Percentiles rank a stretch among this genome's conserved stretches.
Conservation (phyloP, 64 coral and sea anemone species). For the Stichodactyla helianthus region DNA sequence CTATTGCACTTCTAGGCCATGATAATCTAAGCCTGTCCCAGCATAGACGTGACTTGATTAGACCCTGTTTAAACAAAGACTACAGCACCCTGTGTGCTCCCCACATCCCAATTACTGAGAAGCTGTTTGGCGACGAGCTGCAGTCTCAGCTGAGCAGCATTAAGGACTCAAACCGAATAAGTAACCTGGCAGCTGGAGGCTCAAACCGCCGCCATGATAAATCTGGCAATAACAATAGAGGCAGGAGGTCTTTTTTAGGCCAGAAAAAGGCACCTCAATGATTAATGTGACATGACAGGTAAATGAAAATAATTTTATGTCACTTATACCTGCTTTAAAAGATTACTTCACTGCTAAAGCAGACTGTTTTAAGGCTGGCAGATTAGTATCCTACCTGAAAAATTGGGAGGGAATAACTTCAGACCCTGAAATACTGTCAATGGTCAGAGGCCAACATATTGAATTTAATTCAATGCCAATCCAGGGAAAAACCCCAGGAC, state of each 20-base stretch:
- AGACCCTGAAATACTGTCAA: conserved; percentile 5
- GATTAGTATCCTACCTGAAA: neutral
- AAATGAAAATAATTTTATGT: conserved; percentile 41
- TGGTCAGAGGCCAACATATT: neutral
- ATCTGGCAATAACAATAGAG: too few species aligned
- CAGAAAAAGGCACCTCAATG: conserved; percentile 24
- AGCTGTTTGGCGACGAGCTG: conserved; percentile 45
- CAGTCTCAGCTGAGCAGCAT: conserved; percentile 58
- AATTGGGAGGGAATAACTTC: neutral
- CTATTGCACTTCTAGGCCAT: too few species aligned
- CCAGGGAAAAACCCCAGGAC: neutral
- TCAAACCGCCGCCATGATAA: neutral
- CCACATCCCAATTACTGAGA: conserved; percentile 47
- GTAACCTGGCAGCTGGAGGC: conserved; percentile 28
- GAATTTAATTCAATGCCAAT: neutral
- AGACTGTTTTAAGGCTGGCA: conserved; percentile 31
- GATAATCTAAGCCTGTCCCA: too few species aligned
- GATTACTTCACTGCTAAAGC: conserved; percentile 35
- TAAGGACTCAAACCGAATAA: conserved; percentile 52
- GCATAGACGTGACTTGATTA: too few species aligned
- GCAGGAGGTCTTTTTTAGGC: conserved; percentile 24
- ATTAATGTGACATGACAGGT: neutral
- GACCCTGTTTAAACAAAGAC: too few species aligned
- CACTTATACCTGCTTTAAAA: conserved; percentile 27
- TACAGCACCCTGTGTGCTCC: conserved; percentile 34